These are phyloP conservation scores for Hartigia nigra DNA, from an alignment of 2,888 invertebrate species.

Conservation along the genomic window DNA sequence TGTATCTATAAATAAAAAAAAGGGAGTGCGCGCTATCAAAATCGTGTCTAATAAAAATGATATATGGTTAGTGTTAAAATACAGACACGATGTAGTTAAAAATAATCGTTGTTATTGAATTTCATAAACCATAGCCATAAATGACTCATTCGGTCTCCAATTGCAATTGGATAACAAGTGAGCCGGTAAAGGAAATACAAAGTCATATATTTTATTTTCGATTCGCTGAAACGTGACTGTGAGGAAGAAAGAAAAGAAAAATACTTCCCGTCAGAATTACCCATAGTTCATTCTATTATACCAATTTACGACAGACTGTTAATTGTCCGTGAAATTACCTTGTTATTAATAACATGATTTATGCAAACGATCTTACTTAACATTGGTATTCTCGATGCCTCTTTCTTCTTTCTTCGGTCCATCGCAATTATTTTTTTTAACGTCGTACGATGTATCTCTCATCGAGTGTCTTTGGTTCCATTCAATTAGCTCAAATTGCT, in stretches of 20 bases:
- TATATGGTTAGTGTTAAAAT: background rate
- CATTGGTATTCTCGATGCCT: background rate
- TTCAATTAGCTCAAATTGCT: constrained; percentile 29
- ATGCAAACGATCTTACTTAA: background rate
- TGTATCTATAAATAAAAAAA: background rate
- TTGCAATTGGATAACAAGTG: background rate
- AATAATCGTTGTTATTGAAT: background rate
- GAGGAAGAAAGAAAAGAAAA: background rate
- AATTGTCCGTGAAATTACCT: background rate
- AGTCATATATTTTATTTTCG: background rate
- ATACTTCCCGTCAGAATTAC: background rate
- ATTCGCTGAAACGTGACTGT: background rate
- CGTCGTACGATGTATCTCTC: background rate
- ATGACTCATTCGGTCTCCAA: background rate
- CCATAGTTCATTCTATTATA: background rate
- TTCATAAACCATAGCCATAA: background rate
- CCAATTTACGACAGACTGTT: background rate
- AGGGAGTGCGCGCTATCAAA: background rate
- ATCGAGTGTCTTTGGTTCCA: constrained; percentile 9
- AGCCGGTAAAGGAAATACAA: background rate
- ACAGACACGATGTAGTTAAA: background rate
- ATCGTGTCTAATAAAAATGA: background rate
- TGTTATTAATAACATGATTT: background rate
- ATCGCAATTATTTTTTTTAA: background rate
- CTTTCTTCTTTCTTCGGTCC: background rate